Base-by-base conservation (phyloP, 2,888 invertebrate species). In the Brachyopa scutellaris region DNA sequence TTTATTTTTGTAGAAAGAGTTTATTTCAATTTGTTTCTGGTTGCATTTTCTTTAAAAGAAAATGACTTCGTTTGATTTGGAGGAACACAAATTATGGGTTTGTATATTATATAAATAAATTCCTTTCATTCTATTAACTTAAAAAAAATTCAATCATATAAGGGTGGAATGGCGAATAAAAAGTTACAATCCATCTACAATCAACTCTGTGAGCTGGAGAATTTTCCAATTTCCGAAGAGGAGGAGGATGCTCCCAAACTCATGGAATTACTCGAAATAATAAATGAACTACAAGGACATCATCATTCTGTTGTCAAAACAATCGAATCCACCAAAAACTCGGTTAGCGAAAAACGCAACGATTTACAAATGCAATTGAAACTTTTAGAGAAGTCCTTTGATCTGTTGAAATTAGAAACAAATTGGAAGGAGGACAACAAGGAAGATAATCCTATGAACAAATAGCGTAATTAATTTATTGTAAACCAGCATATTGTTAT, bases 131-230 rank as follows among this genome's bases (percentile, higher is more conserved):
- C 8, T 26, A 15, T 17, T 31, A 8, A 26, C 11, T 9, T 29
- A 23, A 1, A 5, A 6, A 11, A 11, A 76, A 76, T 23, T 57
- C 8, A 11, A 33, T 1, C n/a, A n/a, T n/a, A n/a, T n/a, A n/a
- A n/a, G n/a, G n/a, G n/a, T n/a, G n/a, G n/a, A n/a, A 9, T 69
- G 42, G 76, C 76, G 17, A 80, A 76, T 17, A 80, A 80, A 31
- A 55, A 64, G 11, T 7, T 80, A 0, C 57, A 76, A 26, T 62
- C 62, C 2, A 70, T 80, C 2, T 80, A 80, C 49, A 76, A 69
- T n/a, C 57, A 76, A 5, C 57, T 80, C 0, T 70, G 76, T n/a
- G 76, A 80, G 26, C 59, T 76, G 1, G 80, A 80, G 21, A 59
- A 3, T 38, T 15, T 70, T 3, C 23, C n/a, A n/a, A n/a, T 76